Conservation (phyloP, 2,113 vertebrate species). For the Ovibos moschatus region DNA sequence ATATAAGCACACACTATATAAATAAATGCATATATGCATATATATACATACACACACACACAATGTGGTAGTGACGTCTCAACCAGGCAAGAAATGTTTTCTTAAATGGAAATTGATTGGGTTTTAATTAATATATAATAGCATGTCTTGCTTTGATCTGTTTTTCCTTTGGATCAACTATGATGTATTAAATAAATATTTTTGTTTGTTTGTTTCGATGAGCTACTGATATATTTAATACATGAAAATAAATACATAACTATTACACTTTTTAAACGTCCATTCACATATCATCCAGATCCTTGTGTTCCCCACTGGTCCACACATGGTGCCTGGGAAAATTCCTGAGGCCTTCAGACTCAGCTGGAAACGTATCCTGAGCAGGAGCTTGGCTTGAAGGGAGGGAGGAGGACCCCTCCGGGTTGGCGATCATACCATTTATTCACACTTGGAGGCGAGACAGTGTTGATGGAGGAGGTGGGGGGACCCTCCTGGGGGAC, state of each 20-base stretch:
- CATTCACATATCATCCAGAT: accelerated
- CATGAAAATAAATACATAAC: neutral
- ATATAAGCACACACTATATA: neutral
- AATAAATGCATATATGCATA: neutral
- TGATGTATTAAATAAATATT: neutral
- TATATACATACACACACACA: neutral
- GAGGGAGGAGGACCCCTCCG: neutral
- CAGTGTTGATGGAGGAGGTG: neutral
- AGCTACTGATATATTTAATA: slow-evolving; percentile 27
- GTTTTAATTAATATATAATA: neutral
- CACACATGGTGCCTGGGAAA: neutral
- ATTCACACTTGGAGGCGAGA: neutral
- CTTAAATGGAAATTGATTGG: neutral
- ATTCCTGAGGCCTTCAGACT: neutral
- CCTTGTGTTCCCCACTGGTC: neutral
- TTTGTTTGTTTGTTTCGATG: neutral
- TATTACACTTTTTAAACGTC: neutral
- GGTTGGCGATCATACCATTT: neutral
- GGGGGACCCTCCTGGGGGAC: neutral
- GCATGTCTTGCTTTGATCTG: neutral
- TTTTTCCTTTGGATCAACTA: neutral
- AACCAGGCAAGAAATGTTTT: slow-evolving; percentile 44
- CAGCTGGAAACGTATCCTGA: neutral
- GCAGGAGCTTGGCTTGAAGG: neutral
- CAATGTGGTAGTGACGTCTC: neutral